Evolutionary conservation across 1,140 invertebrate genomes (phyloP), one percentile per base, ranked within the genome.

Genomic region (Hormaphis cornu): DNA sequence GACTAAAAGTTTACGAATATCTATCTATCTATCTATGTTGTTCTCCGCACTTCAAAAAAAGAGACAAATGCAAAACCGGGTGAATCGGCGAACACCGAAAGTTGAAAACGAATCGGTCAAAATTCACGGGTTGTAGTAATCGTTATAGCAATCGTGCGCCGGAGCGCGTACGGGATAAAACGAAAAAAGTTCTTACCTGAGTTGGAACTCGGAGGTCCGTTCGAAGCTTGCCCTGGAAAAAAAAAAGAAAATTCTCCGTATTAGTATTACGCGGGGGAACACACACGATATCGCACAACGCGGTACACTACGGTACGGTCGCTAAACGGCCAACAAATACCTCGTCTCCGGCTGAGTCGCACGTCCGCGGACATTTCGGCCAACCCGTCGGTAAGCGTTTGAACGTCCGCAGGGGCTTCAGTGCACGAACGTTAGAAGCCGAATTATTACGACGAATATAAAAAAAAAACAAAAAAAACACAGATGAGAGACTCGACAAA

Each of bases 161-260:
- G 24, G 16, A 26, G 30, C 16, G 30, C 18, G 40, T n/a, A 42
- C 40, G 18, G 16, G 40, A 10, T 3, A 3, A 42, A 42, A 42
- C 40, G 14, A n/a, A 10, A 42, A 54, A 16, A 71, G 24, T 46
- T 48, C 61, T 66, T 66, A 66, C 61, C 61, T 14, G 61, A 66
- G 18, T 66, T 44, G 6, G 61, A 66, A 50, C 61, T 44, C 24
- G 61, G 30, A 48, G 61, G 44, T 66, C 44, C 61, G 35, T 50
- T 66, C 22, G 61, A 66, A 46, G 44, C 44, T 20, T 50, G 61
- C 12, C 61, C 61, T 66, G 28, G n/a, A 66, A 66, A 30, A 16
- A 14, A 46, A 61, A 46, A 63, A 26, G n/a, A 20, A 37, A 22
- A 40, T 5, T 10, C 8, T 30, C 30, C 28, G 52, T 12, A n/a